phyloP scores from a whole-genome alignment of 2,888 invertebrate genomes.

The Xestia sexstrigata region DNA sequence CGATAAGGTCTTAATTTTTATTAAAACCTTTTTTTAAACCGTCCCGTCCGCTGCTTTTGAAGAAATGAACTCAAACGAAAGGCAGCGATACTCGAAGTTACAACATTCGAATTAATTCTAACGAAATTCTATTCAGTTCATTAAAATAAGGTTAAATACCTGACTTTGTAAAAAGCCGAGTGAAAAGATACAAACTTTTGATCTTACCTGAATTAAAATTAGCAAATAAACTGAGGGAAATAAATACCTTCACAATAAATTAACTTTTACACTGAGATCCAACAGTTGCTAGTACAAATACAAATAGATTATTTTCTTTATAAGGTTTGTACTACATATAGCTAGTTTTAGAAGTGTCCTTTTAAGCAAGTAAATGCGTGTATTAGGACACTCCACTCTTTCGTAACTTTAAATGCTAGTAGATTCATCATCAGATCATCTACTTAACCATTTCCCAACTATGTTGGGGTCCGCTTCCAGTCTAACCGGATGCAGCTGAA shows the following conservation, averaged over 20 bases:
- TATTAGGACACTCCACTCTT: no score
- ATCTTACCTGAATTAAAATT: slow-evolving; percentile 29
- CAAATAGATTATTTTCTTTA: no score
- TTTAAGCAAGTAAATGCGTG: no score
- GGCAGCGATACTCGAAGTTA: background rate
- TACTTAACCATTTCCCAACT: background rate
- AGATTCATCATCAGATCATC: no score
- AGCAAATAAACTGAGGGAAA: slow-evolving; percentile 31
- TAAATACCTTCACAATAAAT: slow-evolving; percentile 7
- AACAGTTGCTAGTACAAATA: background rate
- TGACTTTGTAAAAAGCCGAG: background rate
- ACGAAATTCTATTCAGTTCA: slow-evolving; percentile 40
- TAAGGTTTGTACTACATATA: no score
- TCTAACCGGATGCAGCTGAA: background rate
- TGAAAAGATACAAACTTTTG: slow-evolving; percentile 39
- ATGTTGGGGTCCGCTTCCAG: background rate
- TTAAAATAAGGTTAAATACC: slow-evolving; percentile 14
- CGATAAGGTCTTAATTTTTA: slow-evolving; percentile 7
- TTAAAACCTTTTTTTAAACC: slow-evolving; percentile 10
- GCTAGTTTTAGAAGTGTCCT: no score
- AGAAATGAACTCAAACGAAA: slow-evolving; percentile 9
- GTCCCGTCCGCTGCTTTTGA: background rate
- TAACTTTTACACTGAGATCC: background rate
- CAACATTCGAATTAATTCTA: slow-evolving; percentile 17
- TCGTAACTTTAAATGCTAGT: no score